A percentile compares a stretch with the other conserved stretches of the same genome.
Evolutionary conservation across 2,888 invertebrate species (phyloP).

Genomic region (Brenthis hecate): DNA sequence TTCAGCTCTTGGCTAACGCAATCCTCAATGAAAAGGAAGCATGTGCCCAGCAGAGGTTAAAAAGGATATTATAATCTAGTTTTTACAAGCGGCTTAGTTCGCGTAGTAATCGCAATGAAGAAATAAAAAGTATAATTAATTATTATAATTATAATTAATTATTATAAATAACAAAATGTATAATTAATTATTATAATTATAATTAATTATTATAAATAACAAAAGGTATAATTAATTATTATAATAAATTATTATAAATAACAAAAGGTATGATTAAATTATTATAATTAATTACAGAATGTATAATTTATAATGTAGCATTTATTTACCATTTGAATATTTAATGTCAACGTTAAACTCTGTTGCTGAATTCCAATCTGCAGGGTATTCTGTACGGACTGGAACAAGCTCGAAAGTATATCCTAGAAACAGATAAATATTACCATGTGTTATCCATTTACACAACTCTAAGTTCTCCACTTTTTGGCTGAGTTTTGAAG

Average conservation of each 20-base stretch:
- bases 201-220: not conserved
- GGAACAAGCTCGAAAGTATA: constrained; percentile 62
- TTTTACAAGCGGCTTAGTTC: too few relatives aligned
- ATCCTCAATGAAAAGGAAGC: too few relatives aligned
- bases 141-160: not conserved
- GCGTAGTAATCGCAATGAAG: not conserved
- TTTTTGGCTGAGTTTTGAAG: too few relatives aligned
- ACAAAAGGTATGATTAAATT: too few relatives aligned
- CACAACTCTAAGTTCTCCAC: too few relatives aligned
- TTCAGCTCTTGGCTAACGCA: too few relatives aligned
- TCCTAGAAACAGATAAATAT: constrained; percentile 51
- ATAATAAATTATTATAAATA: not conserved
- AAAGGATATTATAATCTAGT: too few relatives aligned
- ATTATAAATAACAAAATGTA: too few relatives aligned
- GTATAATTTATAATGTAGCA: constrained; percentile 17
- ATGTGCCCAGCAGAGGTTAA: too few relatives aligned
- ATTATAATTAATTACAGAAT: not conserved
- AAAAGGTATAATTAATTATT: not conserved
- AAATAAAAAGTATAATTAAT: not conserved
- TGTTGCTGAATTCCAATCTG: constrained; percentile 60
- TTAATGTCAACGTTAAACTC: constrained; percentile 51
- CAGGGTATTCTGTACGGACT: constrained; percentile 50
- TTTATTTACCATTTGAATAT: constrained; percentile 51
- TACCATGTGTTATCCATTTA: not conserved
- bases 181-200: not conserved